Evolutionary conservation across 2,113 vertebrate genomes (phyloP).

Genomic region (Carassius carassius): DNA sequence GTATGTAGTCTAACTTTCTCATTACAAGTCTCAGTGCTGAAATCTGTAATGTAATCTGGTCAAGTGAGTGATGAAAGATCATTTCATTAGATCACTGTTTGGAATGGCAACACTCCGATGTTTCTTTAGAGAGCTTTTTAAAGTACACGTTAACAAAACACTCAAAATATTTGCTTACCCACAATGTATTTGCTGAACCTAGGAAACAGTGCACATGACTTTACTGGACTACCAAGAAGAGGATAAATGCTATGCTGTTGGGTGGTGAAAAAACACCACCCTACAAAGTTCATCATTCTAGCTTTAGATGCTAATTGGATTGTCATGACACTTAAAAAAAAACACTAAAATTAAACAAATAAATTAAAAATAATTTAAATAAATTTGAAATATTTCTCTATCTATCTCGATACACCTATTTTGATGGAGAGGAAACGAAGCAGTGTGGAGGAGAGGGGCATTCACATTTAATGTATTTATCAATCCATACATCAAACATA

Average conservation of each 20-base stretch:
- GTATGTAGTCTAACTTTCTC: constrained; percentile 33
- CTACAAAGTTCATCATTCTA: not conserved
- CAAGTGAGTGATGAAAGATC: constrained; percentile 36
- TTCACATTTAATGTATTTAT: no score
- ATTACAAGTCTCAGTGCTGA: not conserved
- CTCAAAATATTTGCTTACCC: not conserved
- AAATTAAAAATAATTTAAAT: no score
- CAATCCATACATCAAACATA: no score
- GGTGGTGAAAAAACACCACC: not conserved
- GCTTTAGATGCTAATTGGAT: not conserved
- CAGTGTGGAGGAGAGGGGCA: no score
- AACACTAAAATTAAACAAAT: not conserved
- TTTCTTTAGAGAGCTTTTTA: not conserved
- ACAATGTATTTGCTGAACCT: not conserved
- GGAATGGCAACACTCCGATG: constrained; percentile 35
- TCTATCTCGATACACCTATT: no score
- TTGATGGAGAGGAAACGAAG: no score
- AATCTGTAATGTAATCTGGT: constrained; percentile 40
- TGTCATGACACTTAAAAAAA: not conserved
- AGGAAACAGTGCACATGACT: not conserved
- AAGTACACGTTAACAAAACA: not conserved
- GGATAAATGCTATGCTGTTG: not conserved
- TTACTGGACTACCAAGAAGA: not conserved
- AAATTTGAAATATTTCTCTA: no score
- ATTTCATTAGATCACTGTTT: constrained; percentile 40